A percentile compares a stretch with the other conserved stretches of the same genome.
These are phyloP conservation scores for Pollicipes pollicipes DNA, from an alignment of 1,140 invertebrate genomes.

Conservation along the genomic window DNA sequence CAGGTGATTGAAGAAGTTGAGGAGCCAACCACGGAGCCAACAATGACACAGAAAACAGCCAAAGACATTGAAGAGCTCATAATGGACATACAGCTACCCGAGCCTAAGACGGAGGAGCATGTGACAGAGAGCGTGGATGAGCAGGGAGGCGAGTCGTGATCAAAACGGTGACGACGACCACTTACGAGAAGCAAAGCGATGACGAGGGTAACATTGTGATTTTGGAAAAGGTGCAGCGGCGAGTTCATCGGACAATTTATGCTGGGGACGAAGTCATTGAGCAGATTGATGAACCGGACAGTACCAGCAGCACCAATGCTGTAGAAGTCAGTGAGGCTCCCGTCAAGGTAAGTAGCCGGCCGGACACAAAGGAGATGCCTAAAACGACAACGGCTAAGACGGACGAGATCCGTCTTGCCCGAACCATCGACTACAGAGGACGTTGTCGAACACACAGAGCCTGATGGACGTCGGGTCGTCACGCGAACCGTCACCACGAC, in stretches of 20 bases:
- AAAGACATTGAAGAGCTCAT: neutral
- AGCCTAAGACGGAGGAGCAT: neutral
- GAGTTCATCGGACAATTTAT: neutral
- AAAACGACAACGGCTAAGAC: neutral
- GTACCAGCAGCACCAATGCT: neutral
- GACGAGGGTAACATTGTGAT: neutral
- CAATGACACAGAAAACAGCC: neutral
- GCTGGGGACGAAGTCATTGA: neutral
- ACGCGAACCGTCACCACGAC: neutral
- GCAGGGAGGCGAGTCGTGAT: neutral
- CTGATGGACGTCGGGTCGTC: neutral
- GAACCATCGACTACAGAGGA: neutral
- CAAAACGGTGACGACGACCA: neutral
- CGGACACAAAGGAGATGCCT: neutral
- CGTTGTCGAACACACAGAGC: neutral
- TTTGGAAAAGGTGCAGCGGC: neutral
- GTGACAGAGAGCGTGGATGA: neutral
- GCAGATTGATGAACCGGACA: neutral
- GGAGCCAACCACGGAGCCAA: neutral
- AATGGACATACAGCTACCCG: neutral
- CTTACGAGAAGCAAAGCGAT: neutral
- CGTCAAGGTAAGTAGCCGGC: neutral
- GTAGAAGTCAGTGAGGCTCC: neutral
- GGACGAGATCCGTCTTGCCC: neutral
- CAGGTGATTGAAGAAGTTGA: neutral